Evolutionary conservation across 2,113 vertebrate genomes (phyloP), one percentile per base, ranked within the genome.

Genomic region (Rynchops niger): DNA sequence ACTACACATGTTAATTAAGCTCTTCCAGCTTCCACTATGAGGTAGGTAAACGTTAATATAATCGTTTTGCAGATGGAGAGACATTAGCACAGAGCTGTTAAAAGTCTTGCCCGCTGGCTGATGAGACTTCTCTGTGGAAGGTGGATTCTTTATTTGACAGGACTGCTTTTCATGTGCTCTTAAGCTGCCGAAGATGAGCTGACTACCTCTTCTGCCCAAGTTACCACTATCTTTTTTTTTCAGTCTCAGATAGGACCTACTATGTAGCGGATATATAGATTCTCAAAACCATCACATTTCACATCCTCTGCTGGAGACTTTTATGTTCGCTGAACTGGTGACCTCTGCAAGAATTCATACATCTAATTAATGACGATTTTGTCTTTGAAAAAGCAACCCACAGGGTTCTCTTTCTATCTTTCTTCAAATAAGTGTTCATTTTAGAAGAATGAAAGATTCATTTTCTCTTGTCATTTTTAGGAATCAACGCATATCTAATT

Each of bases 1-100:
- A 83, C 59, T 61, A 30, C 72, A 88, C 34, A n/a, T 47, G 61
- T 84, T 93, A 92, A 90, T 97, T 93, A 89, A 91, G 69, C 29
- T 91, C 61, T 82, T 96, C 53, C 72, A 94, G 72, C 88, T 88
- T 83, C 59, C 67, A 50, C 71, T 82, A 1, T 32, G 77, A 84
- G 55, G 50, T 76, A 58, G 62, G 34, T 80, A 76, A 84, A 90
- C 58, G 69, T 55, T 63, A 82, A 52, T 86, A 36, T 20, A 38
- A 69, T 40, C 0, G 3, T 85, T 85, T 77, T 84, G 53, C 50
- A 82, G 52, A 83, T 26, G 40, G 17, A 71, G 23, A 92, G 69
- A 67, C 15, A 56, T 85, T 70, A 91, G 79, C 55, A 92, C 23
- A 71, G 67, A 86, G 36, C 55, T 94, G 67, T 62, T 82, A 77